Base-by-base conservation (phyloP, 2,888 invertebrate genomes). In the Mamestra brassicae region DNA sequence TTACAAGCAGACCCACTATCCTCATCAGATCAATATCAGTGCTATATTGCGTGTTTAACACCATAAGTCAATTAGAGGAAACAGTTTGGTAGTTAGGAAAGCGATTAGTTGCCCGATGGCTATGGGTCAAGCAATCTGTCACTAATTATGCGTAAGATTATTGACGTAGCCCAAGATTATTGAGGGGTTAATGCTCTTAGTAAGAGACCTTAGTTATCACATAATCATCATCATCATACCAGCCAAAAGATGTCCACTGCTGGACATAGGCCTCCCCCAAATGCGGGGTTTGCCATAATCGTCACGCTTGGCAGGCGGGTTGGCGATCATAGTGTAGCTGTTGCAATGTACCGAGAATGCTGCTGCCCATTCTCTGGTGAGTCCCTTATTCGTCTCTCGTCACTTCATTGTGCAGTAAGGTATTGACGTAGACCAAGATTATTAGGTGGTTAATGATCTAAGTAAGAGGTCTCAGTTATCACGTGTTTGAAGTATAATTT, bases 11-110 rank as follows among this genome's bases (percentile, higher is more conserved):
- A 26, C 3, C 8, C 8, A 17, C 38, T 17, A 60, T 45, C 26
- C 45, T 38, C 7, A 50, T 17, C 38, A 17, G 54, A 70, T 67
- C 54, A 66, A 71, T 71, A 71, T 66, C 54, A 17, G 42, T 36
- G n/a, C 34, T 60, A 60, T 65, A 70, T 66, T 13, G 47, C 54
- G 34, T 52, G 66, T 61, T 77, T 68, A 63, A 69, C 63, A 73
- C 63, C 61, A 57, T 82, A 82, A 74, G 66, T 82, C 82, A 77
- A 68, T 70, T 68, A 81, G 52, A 71, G 63, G 45, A 75, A 55
- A 61, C 65, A 55, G 57, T 55, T 60, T 58, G 36, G 65, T 70
- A 76, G 62, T 74, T 72, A 38, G 69, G 57, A 50, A 50, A 63
- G 42, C 58, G 80, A 83, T 76, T 76, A 80, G 61, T 47, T 79